phyloP scores from a whole-genome alignment of 2,797 vertebrate species.

The Trachops cirrhosus region DNA sequence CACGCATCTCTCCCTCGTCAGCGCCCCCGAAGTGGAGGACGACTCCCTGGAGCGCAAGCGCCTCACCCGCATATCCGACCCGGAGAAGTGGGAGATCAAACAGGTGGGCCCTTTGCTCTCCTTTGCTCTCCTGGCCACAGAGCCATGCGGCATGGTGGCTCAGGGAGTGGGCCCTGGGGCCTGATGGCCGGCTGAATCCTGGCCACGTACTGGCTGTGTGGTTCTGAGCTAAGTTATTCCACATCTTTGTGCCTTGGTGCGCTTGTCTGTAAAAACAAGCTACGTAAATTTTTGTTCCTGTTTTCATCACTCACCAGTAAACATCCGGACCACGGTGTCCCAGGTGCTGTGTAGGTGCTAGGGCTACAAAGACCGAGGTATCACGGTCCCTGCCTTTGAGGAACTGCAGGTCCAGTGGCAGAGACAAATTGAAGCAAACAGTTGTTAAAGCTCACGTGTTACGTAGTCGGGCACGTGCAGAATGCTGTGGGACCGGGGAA shows the following conservation, averaged over 20 bases:
- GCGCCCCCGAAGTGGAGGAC: conserved; percentile 93
- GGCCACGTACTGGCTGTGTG: background rate
- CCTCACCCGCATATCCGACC: conserved; percentile 97
- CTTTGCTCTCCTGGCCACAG: background rate
- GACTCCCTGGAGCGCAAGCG: conserved; percentile 96
- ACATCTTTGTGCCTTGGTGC: background rate
- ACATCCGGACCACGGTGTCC: background rate
- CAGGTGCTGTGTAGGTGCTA: background rate
- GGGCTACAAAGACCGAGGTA: background rate
- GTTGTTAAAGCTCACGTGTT: background rate
- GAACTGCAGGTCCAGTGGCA: background rate
- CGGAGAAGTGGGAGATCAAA: conserved; percentile 99
- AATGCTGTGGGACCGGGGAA: background rate
- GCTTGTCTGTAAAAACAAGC: background rate
- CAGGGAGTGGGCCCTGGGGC: background rate
- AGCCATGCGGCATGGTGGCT: background rate
- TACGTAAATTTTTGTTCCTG: background rate
- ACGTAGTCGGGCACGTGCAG: background rate
- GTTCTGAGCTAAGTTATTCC: background rate
- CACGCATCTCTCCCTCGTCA: conserved; percentile 93
- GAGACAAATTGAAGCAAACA: background rate
- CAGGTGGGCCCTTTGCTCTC: conserved; percentile 84
- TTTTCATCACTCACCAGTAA: background rate
- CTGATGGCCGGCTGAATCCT: background rate
- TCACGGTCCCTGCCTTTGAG: background rate